These are phyloP conservation scores for Zoanthus solanderi DNA, from an alignment of 92 coral and sea anemone genomes.

Conservation along the genomic window DNA sequence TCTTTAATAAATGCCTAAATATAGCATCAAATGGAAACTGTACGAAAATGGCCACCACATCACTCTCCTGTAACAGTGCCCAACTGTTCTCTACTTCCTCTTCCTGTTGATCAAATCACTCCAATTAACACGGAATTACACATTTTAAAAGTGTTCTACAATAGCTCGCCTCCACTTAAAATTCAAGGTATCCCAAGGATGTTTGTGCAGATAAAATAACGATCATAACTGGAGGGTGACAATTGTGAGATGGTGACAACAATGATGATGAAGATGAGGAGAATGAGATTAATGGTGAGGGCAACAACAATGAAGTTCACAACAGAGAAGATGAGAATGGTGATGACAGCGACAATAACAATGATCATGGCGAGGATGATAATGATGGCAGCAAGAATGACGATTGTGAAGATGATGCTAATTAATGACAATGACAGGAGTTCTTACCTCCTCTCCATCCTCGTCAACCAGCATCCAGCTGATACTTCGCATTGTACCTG, in stretches of 20 bases:
- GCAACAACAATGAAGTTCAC: neutral
- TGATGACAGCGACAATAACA: neutral
- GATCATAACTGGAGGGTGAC: neutral
- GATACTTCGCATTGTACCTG: slow-evolving; percentile 73
- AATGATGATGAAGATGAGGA: neutral
- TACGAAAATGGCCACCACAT: slow-evolving; percentile 80
- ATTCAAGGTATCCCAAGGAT: neutral
- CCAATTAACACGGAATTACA: neutral
- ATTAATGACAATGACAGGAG: neutral
- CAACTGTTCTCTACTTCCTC: slow-evolving; percentile 94
- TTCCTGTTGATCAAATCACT: slow-evolving; percentile 68
- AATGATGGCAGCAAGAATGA: neutral
- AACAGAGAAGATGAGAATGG: neutral
- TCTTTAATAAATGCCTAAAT: slow-evolving; percentile 85
- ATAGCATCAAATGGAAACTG: slow-evolving; percentile 98
- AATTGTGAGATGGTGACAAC: neutral
- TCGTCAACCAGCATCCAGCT: slow-evolving; percentile 97
- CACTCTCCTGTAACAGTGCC: slow-evolving; percentile 91
- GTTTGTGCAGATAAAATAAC: neutral
- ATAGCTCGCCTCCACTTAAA: neutral
- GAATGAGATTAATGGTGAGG: neutral
- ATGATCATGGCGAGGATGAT: no score
- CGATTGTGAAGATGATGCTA: neutral
- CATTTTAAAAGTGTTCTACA: neutral
- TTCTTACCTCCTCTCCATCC: slow-evolving; percentile 95